Percentiles rank a stretch among this genome's conserved stretches.
These are phyloP conservation scores for Bombus cullumanus DNA, from an alignment of 1,140 invertebrate genomes.

Conservation along the genomic window DNA sequence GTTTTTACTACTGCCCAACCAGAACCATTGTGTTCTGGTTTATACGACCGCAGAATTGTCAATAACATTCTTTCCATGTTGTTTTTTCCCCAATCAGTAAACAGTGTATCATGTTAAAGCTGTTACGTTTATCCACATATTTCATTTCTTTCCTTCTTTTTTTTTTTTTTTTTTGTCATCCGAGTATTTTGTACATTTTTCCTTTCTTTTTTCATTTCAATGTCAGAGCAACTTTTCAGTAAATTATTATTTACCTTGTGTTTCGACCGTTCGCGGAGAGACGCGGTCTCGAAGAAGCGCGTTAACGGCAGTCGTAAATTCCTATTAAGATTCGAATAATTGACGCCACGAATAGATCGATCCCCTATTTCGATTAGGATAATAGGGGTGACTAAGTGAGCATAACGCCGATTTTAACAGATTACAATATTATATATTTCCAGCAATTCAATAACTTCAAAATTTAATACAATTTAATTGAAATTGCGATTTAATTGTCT, in stretches of 20 bases:
- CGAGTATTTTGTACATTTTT: not conserved
- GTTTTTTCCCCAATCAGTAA: not conserved
- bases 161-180: not conserved
- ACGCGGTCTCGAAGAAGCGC: too few relatives aligned
- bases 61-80: not conserved
- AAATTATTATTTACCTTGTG: not conserved
- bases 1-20: not conserved
- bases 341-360: too few relatives aligned
- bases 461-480: too few relatives aligned
- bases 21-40: not conserved
- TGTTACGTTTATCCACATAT: not conserved
- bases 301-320: too few relatives aligned
- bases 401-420: too few relatives aligned
- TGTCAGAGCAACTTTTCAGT: not conserved
- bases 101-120: not conserved
- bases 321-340: too few relatives aligned
- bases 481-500: too few relatives aligned
- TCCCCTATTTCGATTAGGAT: too few relatives aligned
- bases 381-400: too few relatives aligned
- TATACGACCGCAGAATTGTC: constrained; percentile 1
- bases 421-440: too few relatives aligned
- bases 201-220: not conserved
- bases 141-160: not conserved
- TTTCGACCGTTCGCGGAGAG: too few relatives aligned
- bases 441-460: too few relatives aligned